Evolutionary conservation across 2,113 vertebrate genomes (phyloP), one percentile per base, ranked within the genome.

Genomic region (Abramis brama): DNA sequence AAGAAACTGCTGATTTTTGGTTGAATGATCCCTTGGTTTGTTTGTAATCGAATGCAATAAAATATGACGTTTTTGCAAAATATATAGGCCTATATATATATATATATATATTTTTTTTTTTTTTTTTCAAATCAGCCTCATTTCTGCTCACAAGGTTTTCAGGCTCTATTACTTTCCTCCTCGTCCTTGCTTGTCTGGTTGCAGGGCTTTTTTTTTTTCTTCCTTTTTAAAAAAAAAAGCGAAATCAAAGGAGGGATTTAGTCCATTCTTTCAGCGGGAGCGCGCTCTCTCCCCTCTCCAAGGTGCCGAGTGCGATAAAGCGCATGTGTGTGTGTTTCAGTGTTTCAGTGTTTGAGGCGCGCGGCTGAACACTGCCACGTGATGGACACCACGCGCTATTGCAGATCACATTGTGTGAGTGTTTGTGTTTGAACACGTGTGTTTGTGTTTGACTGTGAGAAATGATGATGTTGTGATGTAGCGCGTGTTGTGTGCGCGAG

Each of bases 301-400:
- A 95, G 94, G 93, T 95, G 95, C 93, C 92, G 86, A 77, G 86
- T 89, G 93, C 92, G 94, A 95, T 95, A 95, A 94, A 93, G 92
- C 90, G 89, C 92, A 93, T 91, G 73, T 43, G 21, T 43, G 21
- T 71, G 45, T 89, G 90, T 91, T 4, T 33, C 33, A 33, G 78
- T 87, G 88, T 43, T 43, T 36, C 7, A 43, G 39, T 43, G 39
- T 50, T 0, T 50, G 55, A 86, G 91, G 87, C 84, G 85, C 89
- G 83, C 91, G 92, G 93, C 91, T 89, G 85, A 92, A 95, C 90
- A 95, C 91, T 93, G 94, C 93, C 95, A 90, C 94, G 89, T 91
- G 85, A 92, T 82, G 95, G 93, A 92, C 91, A 92, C 86, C n/a
- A 81, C 76, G 86, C 86, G 90, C 88, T 92, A 94, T 91, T 94